phyloP scores from a whole-genome alignment of 1,140 invertebrate species.

The Drosophila truncata region DNA sequence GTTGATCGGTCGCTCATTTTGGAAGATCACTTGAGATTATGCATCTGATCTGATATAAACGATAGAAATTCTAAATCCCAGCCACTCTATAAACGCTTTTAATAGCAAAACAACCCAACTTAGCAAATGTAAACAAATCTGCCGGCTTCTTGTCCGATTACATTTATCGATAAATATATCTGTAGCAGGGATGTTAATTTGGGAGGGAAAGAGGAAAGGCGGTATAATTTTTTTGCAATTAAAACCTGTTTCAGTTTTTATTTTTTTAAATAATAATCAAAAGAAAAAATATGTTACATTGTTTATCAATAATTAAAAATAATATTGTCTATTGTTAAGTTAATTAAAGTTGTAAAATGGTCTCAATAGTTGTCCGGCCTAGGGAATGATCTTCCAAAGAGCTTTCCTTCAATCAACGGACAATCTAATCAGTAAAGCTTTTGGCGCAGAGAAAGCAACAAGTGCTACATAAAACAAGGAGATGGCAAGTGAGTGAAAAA shows the following conservation, averaged over 20 bases:
- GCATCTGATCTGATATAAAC: neutral
- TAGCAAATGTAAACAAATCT: conserved; percentile 22
- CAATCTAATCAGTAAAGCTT: conserved; percentile 47
- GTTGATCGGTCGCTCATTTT: conserved; percentile 9
- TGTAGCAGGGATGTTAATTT: neutral
- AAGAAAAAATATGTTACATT: neutral
- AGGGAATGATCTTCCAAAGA: conserved; percentile 13
- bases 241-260: neutral
- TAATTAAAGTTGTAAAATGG: neutral
- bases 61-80: neutral
- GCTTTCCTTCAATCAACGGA: conserved; percentile 26
- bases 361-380: conserved; percentile 4
- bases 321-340: neutral
- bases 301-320: neutral
- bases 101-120: too few relatives aligned
- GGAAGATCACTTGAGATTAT: too few relatives aligned
- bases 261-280: neutral
- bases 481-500: conserved; percentile 45
- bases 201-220: neutral
- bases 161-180: conserved; percentile 12
- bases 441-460: conserved; percentile 36
- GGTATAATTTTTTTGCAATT: neutral
- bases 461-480: conserved; percentile 21
- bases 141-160: conserved; percentile 14
- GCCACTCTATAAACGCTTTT: neutral